phyloP scores from a whole-genome alignment of 2,113 vertebrate species.

The Equus quagga region DNA sequence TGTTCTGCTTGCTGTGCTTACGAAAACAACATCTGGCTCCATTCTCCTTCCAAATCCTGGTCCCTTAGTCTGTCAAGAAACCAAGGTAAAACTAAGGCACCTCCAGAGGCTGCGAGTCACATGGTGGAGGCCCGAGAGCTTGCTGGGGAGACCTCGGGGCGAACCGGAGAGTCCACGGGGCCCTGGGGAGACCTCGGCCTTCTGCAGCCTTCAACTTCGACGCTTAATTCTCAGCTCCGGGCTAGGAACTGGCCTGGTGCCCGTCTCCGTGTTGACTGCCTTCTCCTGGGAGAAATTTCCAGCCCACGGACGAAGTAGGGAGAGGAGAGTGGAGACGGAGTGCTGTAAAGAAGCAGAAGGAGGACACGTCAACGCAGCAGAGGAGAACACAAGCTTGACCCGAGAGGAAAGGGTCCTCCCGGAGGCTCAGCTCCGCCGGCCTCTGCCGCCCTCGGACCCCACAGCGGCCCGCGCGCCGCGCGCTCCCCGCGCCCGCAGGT shows the following conservation, averaged over 20 bases:
- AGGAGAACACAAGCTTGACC: too few relatives aligned
- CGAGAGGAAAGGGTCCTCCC: background rate
- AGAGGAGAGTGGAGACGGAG: accelerated
- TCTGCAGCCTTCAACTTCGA: accelerated
- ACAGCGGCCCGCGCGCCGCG: accelerated
- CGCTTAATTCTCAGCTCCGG: accelerated
- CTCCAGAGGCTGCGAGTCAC: background rate
- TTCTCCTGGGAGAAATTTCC: background rate
- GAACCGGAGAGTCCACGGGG: accelerated
- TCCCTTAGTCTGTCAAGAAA: background rate
- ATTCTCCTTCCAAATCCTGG: background rate
- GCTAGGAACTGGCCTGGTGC: background rate
- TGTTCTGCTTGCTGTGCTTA: background rate
- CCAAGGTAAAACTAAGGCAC: too few relatives aligned
- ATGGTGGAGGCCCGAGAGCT: background rate
- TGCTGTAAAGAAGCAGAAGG: background rate
- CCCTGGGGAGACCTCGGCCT: accelerated
- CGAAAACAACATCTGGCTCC: background rate
- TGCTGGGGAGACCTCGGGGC: background rate
- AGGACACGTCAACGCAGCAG: accelerated
- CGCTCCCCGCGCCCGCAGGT: background rate
- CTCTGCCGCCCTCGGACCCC: accelerated
- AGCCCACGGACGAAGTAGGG: background rate
- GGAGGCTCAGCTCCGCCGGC: accelerated
- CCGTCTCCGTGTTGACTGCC: accelerated